Evolutionary conservation across 2,113 vertebrate genomes (phyloP), one percentile per base, ranked within the genome.

Genomic region (Micronisus gabar): DNA sequence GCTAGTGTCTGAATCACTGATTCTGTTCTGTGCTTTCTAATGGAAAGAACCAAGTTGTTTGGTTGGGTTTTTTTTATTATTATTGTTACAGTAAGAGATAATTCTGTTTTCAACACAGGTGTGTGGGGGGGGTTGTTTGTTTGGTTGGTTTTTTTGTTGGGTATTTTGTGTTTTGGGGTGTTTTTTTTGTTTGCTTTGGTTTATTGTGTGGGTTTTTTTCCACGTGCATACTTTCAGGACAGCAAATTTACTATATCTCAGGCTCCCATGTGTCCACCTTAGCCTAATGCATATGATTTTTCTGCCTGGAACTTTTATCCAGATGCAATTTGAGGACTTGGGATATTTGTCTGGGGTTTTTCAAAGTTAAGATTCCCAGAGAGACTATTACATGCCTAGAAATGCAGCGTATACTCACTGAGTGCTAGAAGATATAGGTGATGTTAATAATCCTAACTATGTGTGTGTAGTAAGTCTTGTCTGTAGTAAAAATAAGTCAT

Each of bases 121-220:
- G 5, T 76, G 4, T 29, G 45, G 4, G 23, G 18, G 25, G 14
- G 6, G 14, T 34, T 41, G 30, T 11, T 65, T 63, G 48, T 3
- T 41, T 41, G 4, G 5, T 7, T 23, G 13, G 2, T 6, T 38
- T 9, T 19, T 43, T 30, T 43, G 1, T 20, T 6, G n/a, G 23
- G n/a, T n/a, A n/a, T 29, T 15, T 9, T 65, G 9, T 9, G 34
- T 41, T 38, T 38, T 38, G 38, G 41, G 15, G 14, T 6, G 15
- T 4, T 29, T 23, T 22, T 25, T n/a, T 53, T 47, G 4, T 13
- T 36, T 41, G 7, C 6, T 59, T 59, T 52, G 14, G 3, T 5
- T 29, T 53, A 27, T 25, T 23, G 6, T 9, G 30, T 11, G 15
- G 14, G 0, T 12, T 50, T 45, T 29, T 13, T 19, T 5, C 1